These are phyloP conservation scores for Centrocercus urophasianus DNA, from an alignment of 2,113 vertebrate species.

Conservation along the genomic window DNA sequence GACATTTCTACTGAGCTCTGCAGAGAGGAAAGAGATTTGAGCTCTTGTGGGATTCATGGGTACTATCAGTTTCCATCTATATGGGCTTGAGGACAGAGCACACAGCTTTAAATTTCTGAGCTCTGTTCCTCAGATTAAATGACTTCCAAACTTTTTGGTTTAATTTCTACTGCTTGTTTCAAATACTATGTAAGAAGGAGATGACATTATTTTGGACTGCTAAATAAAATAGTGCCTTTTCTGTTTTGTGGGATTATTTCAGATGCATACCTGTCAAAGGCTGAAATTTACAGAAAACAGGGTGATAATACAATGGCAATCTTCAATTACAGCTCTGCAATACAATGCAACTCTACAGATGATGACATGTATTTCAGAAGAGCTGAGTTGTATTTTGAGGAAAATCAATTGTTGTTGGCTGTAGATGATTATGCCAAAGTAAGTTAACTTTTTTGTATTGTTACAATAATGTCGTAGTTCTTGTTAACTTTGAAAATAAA, in stretches of 20 bases:
- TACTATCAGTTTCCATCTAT: background rate
- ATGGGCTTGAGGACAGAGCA: rapidly evolving
- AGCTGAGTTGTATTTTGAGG: conserved; percentile 75
- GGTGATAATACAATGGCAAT: conserved; percentile 74
- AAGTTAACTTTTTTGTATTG: conserved; percentile 13
- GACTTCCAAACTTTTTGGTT: background rate
- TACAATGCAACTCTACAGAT: conserved; percentile 76
- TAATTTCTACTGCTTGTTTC: background rate
- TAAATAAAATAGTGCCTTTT: background rate
- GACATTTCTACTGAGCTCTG: background rate
- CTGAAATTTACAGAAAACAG: conserved; percentile 79
- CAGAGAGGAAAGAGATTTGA: background rate
- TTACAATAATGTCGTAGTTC: background rate
- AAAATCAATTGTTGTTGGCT: conserved; percentile 70
- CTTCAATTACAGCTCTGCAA: conserved; percentile 78
- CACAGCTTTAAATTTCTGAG: background rate
- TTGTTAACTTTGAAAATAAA: background rate
- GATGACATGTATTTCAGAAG: conserved; percentile 81
- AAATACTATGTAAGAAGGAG: background rate
- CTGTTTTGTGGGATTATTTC: conserved; percentile 19
- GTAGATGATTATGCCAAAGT: conserved; percentile 84
- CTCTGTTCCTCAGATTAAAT: background rate
- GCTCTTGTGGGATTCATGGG: background rate
- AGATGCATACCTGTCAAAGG: conserved; percentile 82
- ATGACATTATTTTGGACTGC: background rate